phyloP scores from a whole-genome alignment of 2,113 vertebrate genomes.

The Pluvianellus socialis region DNA sequence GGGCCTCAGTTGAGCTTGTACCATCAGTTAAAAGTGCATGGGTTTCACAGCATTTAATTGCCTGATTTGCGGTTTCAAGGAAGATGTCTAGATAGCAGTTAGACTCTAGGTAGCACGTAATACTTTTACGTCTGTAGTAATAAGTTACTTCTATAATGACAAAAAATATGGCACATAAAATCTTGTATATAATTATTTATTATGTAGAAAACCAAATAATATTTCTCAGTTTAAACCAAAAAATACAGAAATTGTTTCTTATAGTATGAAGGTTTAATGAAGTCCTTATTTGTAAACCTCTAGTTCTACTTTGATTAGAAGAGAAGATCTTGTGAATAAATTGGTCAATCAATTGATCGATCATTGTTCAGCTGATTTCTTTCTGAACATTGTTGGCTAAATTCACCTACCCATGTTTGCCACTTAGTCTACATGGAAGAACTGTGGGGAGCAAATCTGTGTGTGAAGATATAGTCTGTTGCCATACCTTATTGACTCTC shows the following conservation, averaged over 20 bases:
- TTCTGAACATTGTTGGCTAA: not conserved
- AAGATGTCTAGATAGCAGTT: not conserved
- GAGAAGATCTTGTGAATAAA: not conserved
- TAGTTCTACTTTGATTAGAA: not conserved
- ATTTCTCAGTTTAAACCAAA: not conserved
- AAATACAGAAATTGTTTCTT: not conserved
- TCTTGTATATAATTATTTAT: not conserved
- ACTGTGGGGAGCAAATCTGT: not conserved
- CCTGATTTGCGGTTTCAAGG: not conserved
- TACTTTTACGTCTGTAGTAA: not conserved
- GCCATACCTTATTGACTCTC: not conserved
- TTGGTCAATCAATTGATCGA: not conserved
- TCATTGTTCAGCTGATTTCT: not conserved
- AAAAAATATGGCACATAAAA: not conserved
- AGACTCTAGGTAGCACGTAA: not conserved
- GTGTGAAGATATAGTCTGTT: not conserved
- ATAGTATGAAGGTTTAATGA: not conserved
- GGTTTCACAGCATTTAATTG: not conserved
- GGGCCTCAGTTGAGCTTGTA: constrained; percentile 24
- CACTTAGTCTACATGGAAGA: not conserved
- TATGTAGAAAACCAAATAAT: not conserved
- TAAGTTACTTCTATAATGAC: not conserved
- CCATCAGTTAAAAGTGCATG: constrained; percentile 9
- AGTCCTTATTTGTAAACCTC: not conserved
- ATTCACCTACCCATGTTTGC: not conserved